Evolutionary conservation across 2,797 vertebrate species (phyloP), one percentile per base, ranked within the genome.

Genomic region (Eremophila alpestris): DNA sequence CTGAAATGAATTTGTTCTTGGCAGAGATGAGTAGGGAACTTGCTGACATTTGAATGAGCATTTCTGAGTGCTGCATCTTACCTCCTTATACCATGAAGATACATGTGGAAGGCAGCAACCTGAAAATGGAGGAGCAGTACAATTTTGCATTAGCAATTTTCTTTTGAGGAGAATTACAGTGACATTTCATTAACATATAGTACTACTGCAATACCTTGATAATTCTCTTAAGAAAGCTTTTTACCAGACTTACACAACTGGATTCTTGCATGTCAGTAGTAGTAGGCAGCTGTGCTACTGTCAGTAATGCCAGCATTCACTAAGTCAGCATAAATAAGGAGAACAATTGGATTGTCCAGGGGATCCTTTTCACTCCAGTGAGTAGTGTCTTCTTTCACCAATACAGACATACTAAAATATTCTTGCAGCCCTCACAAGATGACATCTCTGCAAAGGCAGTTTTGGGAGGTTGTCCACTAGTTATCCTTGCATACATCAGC

Each of bases 311-410:
- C 48, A 65, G 23, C 40, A 18, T 71, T 89, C 69, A 46, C 6
- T 7, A 56, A 77, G n/a, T 45, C 60, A 71, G 16, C 6, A 0
- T 78, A 83, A 91, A 75, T 69, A 55, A 83, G 20, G 41, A 65
- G 49, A 63, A 46, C 38, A 69, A 13, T 29, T 3, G 1, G 17
- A 36, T 82, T 13, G 2, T 86, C 54, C 0, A 0, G 32, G 58
- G 24, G 18, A 58, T 85, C 26, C 22, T 60, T 74, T 80, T 89
- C 58, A 43, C 27, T 89, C 43, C 29, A 51, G 10, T 36, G 43
- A 64, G 23, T 12, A 17, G 45, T 51, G 43, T 75, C 62, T 71
- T 83, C 36, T 89, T 93, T 67, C 48, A 89, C 3, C 36, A 55
- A 1, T 27, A 55, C 18, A 55, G 36, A 46, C 3, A 3, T 8